A percentile compares a stretch with the other conserved stretches of the same genome.
These are phyloP conservation scores for Synchiropus splendidus DNA, from an alignment of 2,113 vertebrate species.

Conservation along the genomic window DNA sequence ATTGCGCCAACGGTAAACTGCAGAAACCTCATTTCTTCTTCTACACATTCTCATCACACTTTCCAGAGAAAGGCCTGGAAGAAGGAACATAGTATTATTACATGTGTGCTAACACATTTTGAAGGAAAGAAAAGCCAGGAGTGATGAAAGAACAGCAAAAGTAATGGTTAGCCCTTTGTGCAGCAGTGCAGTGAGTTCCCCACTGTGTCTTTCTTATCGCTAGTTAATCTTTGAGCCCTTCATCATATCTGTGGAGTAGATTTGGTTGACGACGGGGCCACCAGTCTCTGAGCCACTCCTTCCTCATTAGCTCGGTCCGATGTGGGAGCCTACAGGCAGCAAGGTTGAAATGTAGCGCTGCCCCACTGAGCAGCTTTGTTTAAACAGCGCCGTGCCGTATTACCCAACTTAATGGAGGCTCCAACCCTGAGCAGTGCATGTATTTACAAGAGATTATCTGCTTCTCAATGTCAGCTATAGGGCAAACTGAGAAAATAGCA, in stretches of 20 bases:
- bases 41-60: slow-evolving; percentile 14
- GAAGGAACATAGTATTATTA: slow-evolving; percentile 19
- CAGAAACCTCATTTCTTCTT: slow-evolving; percentile 10
- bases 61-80: slow-evolving; percentile 9
- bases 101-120: no score
- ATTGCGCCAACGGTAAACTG: slow-evolving; percentile 3
- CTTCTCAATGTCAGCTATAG: slow-evolving; percentile 17
- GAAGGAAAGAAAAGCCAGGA: slow-evolving; percentile 11
- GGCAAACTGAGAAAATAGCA: not conserved
- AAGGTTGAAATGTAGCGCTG: slow-evolving; percentile 9
- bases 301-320: slow-evolving; percentile 35
- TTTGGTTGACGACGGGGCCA: slow-evolving; percentile 33
- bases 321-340: slow-evolving; percentile 18
- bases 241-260: slow-evolving; percentile 28
- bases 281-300: slow-evolving; percentile 14
- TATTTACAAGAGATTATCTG: slow-evolving; percentile 20
- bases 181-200: slow-evolving; percentile 19
- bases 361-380: slow-evolving; percentile 34
- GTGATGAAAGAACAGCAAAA: slow-evolving; percentile 19
- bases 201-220: slow-evolving; percentile 25
- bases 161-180: slow-evolving; percentile 6
- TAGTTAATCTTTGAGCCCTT: slow-evolving; percentile 44
- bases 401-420: slow-evolving; percentile 28
- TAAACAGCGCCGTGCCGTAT: slow-evolving; percentile 22
- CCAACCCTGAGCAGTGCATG: not conserved